Evolutionary conservation across 2,113 vertebrate genomes (phyloP).

Genomic region (Manacus vitellinus): DNA sequence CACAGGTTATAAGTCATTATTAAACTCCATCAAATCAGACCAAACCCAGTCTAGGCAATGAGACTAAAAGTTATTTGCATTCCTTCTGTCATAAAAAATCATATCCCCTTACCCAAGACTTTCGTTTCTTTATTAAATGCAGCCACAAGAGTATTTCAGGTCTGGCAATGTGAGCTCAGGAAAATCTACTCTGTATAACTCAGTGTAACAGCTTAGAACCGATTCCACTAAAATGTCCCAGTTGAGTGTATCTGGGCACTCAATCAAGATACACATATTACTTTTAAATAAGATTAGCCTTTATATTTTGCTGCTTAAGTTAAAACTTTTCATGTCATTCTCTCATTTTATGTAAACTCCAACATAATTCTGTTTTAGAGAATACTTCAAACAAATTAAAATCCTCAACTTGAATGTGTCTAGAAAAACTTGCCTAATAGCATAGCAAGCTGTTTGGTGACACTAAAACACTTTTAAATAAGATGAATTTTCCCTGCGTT

Average conservation of each 20-base stretch:
- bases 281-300: constrained; percentile 87
- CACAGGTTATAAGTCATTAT: constrained; percentile 97
- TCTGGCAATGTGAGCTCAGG: constrained; percentile 81
- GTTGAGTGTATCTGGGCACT: constrained; percentile 82
- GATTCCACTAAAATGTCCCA: constrained; percentile 81
- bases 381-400: constrained; percentile 84
- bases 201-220: constrained; percentile 80
- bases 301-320: constrained; percentile 87
- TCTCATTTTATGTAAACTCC: constrained; percentile 84
- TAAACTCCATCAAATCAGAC: constrained; percentile 87
- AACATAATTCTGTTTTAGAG: constrained; percentile 79
- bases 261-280: constrained; percentile 86
- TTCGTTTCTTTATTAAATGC: constrained; percentile 88
- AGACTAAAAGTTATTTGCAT: constrained; percentile 86
- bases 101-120: constrained; percentile 88
- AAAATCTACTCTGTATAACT: constrained; percentile 80
- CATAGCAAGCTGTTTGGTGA: constrained; percentile 70
- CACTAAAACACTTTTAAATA: constrained; percentile 73
- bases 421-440: constrained; percentile 73
- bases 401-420: constrained; percentile 77
- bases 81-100: constrained; percentile 89
- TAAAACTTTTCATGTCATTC: constrained; percentile 88
- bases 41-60: constrained; percentile 80
- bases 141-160: constrained; percentile 86
- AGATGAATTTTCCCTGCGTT: constrained; percentile 74